A percentile compares a stretch with the other conserved stretches of the same genome.
Conservation (phyloP, 2,797 vertebrate species). For the Phataginus tricuspis region DNA sequence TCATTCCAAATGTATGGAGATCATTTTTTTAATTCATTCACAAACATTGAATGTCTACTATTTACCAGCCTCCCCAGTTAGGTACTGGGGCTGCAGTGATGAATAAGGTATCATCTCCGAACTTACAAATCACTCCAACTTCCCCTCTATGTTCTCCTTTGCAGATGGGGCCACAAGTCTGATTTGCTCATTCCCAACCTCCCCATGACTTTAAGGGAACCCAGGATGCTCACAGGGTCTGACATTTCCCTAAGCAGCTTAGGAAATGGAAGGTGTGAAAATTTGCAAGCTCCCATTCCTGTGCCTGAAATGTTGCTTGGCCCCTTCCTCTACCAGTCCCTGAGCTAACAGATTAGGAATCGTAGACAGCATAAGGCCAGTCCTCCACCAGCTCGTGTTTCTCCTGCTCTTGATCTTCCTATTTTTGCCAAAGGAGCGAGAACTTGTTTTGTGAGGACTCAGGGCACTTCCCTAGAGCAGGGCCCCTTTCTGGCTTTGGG, state of each 20-base stretch:
- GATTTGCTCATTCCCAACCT: neutral
- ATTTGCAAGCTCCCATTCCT: neutral
- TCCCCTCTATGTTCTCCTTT: neutral
- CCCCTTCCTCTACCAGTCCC: neutral
- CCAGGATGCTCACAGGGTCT: neutral
- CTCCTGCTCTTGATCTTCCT: neutral
- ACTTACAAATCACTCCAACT: neutral
- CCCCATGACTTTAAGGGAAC: neutral
- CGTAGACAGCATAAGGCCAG: neutral
- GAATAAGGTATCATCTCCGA: neutral
- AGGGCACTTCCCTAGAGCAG: neutral
- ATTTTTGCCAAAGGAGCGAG: neutral
- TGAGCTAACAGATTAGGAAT: neutral
- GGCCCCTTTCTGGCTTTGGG: constrained; percentile 58
- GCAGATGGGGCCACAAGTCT: neutral
- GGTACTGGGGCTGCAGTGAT: too few relatives aligned
- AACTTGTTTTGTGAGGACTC: neutral
- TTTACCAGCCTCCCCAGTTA: neutral
- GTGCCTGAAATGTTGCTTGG: neutral
- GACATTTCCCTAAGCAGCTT: neutral
- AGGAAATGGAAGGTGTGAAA: neutral
- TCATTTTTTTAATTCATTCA: neutral
- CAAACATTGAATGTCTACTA: neutral
- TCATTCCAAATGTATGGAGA: neutral
- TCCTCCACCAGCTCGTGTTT: neutral